These are phyloP conservation scores for Tetragnatha versicolor DNA, from an alignment of 1,140 invertebrate species.

Conservation along the genomic window DNA sequence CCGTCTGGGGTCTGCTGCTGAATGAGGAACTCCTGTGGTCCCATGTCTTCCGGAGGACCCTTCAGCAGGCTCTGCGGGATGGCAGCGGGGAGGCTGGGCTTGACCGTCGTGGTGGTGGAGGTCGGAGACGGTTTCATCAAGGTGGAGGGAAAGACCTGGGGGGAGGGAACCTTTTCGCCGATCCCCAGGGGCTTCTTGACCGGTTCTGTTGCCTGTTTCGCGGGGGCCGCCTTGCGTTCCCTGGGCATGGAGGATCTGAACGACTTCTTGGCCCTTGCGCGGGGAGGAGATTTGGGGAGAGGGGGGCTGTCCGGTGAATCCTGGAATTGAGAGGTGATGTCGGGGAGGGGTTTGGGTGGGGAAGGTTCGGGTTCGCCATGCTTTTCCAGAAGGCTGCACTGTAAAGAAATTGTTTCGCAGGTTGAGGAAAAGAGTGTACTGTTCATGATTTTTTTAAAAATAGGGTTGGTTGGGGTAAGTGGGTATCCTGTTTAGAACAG, in stretches of 20 bases:
- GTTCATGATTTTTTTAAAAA: too few relatives aligned
- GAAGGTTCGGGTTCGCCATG: not conserved
- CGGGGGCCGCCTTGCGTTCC: not conserved
- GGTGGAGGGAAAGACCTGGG: not conserved
- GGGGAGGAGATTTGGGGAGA: too few relatives aligned
- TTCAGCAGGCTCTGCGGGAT: not conserved
- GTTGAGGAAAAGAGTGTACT: too few relatives aligned
- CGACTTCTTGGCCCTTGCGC: conserved; percentile 29
- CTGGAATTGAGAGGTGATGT: too few relatives aligned
- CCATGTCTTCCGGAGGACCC: not conserved
- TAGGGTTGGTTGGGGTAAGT: too few relatives aligned
- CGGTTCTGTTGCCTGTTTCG: not conserved
- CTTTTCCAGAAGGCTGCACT: conserved; percentile 23
- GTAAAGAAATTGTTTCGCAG: too few relatives aligned
- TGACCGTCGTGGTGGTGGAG: not conserved
- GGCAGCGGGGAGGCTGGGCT: not conserved
- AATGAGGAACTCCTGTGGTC: conserved; percentile 23
- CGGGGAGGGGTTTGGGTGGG: not conserved
- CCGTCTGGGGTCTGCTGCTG: conserved; percentile 44
- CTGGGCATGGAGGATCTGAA: not conserved
- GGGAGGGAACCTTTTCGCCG: not conserved
- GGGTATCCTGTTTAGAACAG: too few relatives aligned
- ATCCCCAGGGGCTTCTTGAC: not conserved
- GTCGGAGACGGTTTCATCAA: not conserved
- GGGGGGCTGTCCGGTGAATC: too few relatives aligned